A percentile compares a stretch with the other conserved stretches of the same genome.
These are phyloP conservation scores for Diarsia mendica DNA, from an alignment of 2,888 invertebrate species.

Conservation along the genomic window DNA sequence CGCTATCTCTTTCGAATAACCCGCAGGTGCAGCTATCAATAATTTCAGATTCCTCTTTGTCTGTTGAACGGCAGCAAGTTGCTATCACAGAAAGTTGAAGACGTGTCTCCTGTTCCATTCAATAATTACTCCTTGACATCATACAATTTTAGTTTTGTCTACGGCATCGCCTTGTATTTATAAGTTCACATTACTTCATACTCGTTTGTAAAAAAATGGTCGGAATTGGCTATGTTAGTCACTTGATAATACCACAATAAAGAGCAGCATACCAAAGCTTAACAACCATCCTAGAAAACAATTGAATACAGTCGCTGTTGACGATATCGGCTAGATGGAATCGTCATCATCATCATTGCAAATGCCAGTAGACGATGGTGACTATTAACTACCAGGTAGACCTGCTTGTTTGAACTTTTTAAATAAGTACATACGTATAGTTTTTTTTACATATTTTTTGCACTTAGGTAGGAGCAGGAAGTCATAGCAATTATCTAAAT, in stretches of 20 bases:
- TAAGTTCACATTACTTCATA: background rate
- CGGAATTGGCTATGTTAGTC: background rate
- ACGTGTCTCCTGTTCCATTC: background rate
- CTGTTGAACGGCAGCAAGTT: background rate
- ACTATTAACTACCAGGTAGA: background rate
- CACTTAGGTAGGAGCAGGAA: slow-evolving; percentile 25
- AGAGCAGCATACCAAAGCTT: background rate
- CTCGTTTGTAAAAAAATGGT: background rate
- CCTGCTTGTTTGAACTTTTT: too few species aligned
- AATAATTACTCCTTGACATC: background rate
- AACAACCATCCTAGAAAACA: background rate
- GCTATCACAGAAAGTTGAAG: background rate
- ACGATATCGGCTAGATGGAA: background rate
- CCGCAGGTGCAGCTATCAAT: background rate
- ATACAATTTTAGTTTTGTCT: background rate
- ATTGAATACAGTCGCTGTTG: background rate
- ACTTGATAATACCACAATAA: background rate
- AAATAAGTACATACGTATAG: background rate
- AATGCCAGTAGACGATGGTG: background rate
- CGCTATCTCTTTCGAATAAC: too few species aligned
- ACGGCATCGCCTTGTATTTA: background rate
- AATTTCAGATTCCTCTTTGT: background rate
- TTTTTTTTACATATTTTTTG: slow-evolving; percentile 11
- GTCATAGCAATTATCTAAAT: background rate
- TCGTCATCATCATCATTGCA: background rate